These are phyloP conservation scores for Aplysina aerophoba DNA, from an alignment of 37 sponge, comb jelly and placozoan species.

Conservation along the genomic window DNA sequence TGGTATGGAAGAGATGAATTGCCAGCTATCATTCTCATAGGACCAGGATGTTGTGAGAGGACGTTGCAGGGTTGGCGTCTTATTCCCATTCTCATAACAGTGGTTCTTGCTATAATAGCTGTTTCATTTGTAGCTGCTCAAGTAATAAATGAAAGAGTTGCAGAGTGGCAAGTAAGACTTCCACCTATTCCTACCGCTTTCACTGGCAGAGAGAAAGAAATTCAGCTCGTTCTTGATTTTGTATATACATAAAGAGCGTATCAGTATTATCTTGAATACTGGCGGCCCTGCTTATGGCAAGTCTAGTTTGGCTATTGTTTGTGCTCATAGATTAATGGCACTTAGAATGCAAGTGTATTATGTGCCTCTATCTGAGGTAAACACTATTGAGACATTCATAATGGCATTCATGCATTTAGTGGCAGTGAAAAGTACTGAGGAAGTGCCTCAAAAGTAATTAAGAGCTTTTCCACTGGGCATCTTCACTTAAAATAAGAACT, in stretches of 20 bases:
- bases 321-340: not conserved
- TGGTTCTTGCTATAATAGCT: no score
- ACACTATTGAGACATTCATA: not conserved
- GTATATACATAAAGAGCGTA: not conserved
- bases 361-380: not conserved
- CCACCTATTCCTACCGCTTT: not conserved
- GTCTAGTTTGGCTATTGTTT: not conserved
- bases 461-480: not conserved
- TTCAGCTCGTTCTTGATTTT: not conserved
- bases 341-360: not conserved
- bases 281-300: constrained; percentile 5
- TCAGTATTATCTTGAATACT: not conserved
- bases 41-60: no score
- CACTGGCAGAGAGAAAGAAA: not conserved
- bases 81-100: no score
- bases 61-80: no score
- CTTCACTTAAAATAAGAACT: not conserved
- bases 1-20: no score
- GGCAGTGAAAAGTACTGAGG: not conserved
- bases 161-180: no score
- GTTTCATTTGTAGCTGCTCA: no score
- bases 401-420: not conserved
- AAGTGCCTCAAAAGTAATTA: not conserved
- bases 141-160: no score
- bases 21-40: no score